Conservation (phyloP, 2,113 vertebrate genomes). For the Tauraco erythrolophus region DNA sequence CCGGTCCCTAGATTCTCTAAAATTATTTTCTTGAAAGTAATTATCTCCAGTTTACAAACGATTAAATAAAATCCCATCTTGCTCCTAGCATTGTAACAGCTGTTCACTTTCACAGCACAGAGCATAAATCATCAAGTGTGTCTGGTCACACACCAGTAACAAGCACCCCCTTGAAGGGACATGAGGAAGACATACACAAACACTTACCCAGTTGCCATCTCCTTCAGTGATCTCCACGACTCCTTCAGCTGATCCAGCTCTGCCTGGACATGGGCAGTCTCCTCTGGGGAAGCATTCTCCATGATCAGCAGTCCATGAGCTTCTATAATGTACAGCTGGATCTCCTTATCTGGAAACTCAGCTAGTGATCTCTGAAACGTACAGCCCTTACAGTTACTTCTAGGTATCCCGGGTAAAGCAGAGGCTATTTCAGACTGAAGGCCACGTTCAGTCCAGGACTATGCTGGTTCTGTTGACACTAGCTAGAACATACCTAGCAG, state of each 20-base stretch:
- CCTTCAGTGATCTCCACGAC: conserved; percentile 70
- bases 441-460: conserved; percentile 5
- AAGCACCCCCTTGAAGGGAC: not conserved
- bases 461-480: conserved; percentile 5
- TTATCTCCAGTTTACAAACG: not conserved
- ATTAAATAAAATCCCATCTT: not conserved
- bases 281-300: conserved; percentile 83
- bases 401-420: conserved; percentile 6
- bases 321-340: conserved; percentile 82
- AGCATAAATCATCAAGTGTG: not conserved
- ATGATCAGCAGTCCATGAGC: conserved; percentile 79
- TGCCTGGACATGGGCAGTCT: conserved; percentile 74
- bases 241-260: conserved; percentile 81
- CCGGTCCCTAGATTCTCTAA: not conserved
- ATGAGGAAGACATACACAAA: not conserved
- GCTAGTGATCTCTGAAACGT: conserved; percentile 80
- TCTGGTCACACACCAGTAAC: not conserved
- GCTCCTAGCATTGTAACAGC: not conserved
- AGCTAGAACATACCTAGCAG: not conserved
- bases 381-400: conserved; percentile 54
- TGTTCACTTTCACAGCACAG: not conserved
- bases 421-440: conserved; percentile 27
- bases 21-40: not conserved
- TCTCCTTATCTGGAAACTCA: conserved; percentile 89
- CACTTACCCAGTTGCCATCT: conserved; percentile 62